Percentiles rank a stretch among this genome's conserved stretches.
phyloP scores from a whole-genome alignment of 2,888 invertebrate genomes.

The Pasiphila rectangulata region DNA sequence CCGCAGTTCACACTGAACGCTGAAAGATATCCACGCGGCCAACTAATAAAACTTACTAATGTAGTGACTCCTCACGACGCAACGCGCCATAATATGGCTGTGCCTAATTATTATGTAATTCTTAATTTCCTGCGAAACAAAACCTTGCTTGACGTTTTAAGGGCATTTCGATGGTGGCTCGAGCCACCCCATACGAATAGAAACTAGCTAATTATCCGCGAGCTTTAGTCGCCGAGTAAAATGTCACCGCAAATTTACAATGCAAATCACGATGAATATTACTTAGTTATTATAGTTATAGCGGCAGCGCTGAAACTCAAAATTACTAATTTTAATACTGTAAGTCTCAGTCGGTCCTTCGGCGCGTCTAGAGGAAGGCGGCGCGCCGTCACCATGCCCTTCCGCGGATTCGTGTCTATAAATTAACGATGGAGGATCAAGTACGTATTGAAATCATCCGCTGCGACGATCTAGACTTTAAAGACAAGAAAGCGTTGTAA shows the following conservation, averaged over 20 bases:
- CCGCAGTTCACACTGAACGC: constrained; percentile 39
- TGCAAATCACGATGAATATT: constrained; percentile 79
- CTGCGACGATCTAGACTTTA: constrained; percentile 46
- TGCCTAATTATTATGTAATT: constrained; percentile 44
- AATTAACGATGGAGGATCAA: constrained; percentile 67
- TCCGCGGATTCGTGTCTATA: constrained; percentile 46
- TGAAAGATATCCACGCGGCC: constrained; percentile 38
- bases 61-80: constrained; percentile 43
- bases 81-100: constrained; percentile 43
- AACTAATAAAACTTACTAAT: constrained; percentile 45
- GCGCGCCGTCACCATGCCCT: constrained; percentile 64
- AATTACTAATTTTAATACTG: constrained; percentile 79
- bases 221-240: constrained; percentile 69
- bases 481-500: constrained; percentile 47
- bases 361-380: constrained; percentile 71
- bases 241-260: constrained; percentile 78
- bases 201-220: constrained; percentile 78
- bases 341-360: constrained; percentile 74
- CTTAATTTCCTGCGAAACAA: constrained; percentile 35
- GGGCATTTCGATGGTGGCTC: constrained; percentile 57
- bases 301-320: constrained; percentile 76
- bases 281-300: constrained; percentile 76
- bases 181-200: constrained; percentile 67
- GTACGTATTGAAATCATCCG: constrained; percentile 63
- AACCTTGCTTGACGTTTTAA: constrained; percentile 55